These are phyloP conservation scores for Nasonia vitripennis DNA, from an alignment of 1,140 invertebrate genomes.

Conservation along the genomic window DNA sequence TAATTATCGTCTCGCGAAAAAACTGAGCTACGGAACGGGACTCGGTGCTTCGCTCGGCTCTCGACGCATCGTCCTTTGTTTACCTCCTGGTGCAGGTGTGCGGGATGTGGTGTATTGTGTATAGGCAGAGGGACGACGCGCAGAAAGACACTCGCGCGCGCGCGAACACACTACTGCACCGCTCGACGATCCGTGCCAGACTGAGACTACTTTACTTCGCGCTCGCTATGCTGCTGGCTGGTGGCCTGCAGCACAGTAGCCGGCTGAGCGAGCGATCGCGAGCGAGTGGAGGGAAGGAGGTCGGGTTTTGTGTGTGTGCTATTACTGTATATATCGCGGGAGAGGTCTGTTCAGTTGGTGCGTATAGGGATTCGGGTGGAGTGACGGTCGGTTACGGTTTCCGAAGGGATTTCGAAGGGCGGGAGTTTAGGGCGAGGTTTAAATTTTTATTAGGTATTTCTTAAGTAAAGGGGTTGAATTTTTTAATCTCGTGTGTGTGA, in stretches of 20 bases:
- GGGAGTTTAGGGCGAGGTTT: too few relatives aligned
- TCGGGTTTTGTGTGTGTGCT: neutral
- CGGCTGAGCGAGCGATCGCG: neutral
- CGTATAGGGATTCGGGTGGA: neutral
- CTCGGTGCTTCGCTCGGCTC: too few relatives aligned
- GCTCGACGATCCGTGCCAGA: conserved; percentile 39
- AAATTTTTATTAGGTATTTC: too few relatives aligned
- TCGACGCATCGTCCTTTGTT: neutral
- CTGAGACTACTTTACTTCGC: neutral
- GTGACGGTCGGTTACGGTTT: neutral
- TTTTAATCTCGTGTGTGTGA: too few relatives aligned
- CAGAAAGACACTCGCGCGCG: neutral
- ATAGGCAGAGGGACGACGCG: neutral
- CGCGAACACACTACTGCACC: conserved; percentile 50
- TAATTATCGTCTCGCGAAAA: too few relatives aligned
- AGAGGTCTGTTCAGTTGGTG: neutral
- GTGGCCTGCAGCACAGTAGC: neutral
- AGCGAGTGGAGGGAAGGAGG: neutral
- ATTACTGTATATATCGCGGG: neutral
- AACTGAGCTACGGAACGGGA: too few relatives aligned
- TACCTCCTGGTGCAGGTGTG: neutral
- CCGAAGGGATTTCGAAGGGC: neutral
- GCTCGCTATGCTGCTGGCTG: too few relatives aligned
- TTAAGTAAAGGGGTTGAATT: too few relatives aligned
- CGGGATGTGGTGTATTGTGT: neutral